Percentiles rank a stretch among this genome's conserved stretches.
Evolutionary conservation across 2,888 invertebrate species (phyloP).

Genomic region (Tigriopus californicus): DNA sequence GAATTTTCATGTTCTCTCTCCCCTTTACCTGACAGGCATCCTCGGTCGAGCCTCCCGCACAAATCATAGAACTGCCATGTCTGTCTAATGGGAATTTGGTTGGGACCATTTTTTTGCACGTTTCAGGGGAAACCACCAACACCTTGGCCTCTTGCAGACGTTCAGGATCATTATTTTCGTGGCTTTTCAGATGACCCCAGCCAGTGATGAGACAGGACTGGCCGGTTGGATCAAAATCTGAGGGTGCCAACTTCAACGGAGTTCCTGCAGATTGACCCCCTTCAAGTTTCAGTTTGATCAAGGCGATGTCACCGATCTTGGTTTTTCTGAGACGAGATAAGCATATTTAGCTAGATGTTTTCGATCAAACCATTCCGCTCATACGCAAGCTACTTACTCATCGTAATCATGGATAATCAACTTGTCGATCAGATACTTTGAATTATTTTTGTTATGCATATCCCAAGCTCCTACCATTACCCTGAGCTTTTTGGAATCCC

Average conservation of each 20-base stretch:
- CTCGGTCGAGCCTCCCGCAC: background rate
- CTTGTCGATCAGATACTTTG: background rate
- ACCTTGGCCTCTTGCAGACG: background rate
- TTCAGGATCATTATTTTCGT: conserved; percentile 26
- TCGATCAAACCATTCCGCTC: no score
- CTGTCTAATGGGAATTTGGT: background rate
- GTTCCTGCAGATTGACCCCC: background rate
- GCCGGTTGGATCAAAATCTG: background rate
- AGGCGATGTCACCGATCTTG: background rate
- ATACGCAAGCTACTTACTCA: background rate
- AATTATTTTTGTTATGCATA: background rate
- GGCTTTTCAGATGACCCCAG: conserved; percentile 57
- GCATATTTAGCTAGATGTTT: no score
- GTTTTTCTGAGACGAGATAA: background rate
- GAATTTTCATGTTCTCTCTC: no score
- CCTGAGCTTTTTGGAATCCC: background rate
- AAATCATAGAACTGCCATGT: background rate
- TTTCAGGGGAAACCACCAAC: background rate
- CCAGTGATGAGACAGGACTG: conserved; percentile 38
- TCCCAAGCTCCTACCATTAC: background rate
- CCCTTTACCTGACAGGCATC: background rate
- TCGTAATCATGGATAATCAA: background rate
- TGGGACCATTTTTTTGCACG: background rate
- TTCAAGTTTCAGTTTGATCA: background rate
- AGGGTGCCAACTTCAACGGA: background rate